Conservation (phyloP, 2,113 vertebrate species). For the Donacobius atricapilla region DNA sequence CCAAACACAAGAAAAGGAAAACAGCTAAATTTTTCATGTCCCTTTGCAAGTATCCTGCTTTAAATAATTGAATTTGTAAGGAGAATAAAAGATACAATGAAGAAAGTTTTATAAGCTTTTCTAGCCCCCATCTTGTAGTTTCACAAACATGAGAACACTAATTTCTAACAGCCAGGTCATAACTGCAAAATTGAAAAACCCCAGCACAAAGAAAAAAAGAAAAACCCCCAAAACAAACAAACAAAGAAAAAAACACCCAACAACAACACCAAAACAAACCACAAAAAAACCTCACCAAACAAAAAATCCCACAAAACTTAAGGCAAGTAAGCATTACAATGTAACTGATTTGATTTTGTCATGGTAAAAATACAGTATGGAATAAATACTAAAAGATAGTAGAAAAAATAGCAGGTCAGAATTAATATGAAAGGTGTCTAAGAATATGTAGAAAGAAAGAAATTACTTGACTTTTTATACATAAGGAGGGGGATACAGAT, state of each 20-base stretch:
- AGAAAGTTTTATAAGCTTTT: background rate
- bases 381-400: background rate
- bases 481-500: background rate
- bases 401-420: background rate
- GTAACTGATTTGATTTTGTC: background rate
- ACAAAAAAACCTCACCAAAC: background rate
- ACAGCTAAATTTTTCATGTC: background rate
- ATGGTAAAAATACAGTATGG: background rate
- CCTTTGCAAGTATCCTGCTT: background rate
- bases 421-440: background rate
- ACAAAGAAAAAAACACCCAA: too few relatives aligned
- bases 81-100: background rate
- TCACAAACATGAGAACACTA: background rate
- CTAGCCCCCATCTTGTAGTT: background rate
- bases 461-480: background rate
- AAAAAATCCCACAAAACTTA: background rate
- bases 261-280: background rate
- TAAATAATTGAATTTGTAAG: background rate
- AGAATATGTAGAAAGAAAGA: background rate
- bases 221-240: background rate
- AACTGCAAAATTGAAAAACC: background rate
- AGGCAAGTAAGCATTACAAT: background rate
- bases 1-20: background rate
- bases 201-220: background rate
- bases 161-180: background rate